A percentile compares a stretch with the other conserved stretches of the same genome.
phyloP scores from a whole-genome alignment of 2,797 vertebrate species.

The Danionella dracula region DNA sequence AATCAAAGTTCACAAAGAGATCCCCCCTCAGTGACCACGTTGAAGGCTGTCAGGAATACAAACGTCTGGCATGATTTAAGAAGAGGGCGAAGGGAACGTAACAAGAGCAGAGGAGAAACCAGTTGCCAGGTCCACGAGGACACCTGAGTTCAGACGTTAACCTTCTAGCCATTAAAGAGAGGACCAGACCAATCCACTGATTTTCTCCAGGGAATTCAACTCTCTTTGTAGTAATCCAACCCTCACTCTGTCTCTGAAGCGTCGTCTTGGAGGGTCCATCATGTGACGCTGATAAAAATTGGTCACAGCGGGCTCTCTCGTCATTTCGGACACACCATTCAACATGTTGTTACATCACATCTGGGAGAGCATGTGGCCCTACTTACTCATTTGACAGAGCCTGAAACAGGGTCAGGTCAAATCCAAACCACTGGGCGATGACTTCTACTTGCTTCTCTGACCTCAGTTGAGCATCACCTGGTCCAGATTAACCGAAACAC shows the following conservation, averaged over 20 bases:
- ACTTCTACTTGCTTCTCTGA: constrained; percentile 15
- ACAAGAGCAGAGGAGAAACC: constrained; percentile 4
- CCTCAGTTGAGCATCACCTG: constrained; percentile 8
- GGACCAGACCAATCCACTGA: neutral
- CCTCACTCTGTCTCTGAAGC: neutral
- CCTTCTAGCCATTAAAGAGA: neutral
- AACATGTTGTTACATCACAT: constrained; percentile 20
- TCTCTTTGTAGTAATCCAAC: neutral
- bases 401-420: neutral
- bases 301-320: neutral
- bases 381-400: constrained; percentile 16
- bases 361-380: constrained; percentile 32
- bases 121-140: constrained; percentile 4
- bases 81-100: neutral
- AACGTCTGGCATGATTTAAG: neutral
- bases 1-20: constrained; percentile 4
- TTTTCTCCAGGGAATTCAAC: neutral
- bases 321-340: constrained; percentile 2
- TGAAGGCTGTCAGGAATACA: neutral
- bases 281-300: neutral
- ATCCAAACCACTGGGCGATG: neutral
- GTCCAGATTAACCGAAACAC: constrained; percentile 6
- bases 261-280: neutral
- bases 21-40: neutral
- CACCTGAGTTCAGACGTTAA: constrained; percentile 4